These are phyloP conservation scores for Oreochromis mossambicus DNA, from an alignment of 2,797 vertebrate genomes.

Conservation along the genomic window DNA sequence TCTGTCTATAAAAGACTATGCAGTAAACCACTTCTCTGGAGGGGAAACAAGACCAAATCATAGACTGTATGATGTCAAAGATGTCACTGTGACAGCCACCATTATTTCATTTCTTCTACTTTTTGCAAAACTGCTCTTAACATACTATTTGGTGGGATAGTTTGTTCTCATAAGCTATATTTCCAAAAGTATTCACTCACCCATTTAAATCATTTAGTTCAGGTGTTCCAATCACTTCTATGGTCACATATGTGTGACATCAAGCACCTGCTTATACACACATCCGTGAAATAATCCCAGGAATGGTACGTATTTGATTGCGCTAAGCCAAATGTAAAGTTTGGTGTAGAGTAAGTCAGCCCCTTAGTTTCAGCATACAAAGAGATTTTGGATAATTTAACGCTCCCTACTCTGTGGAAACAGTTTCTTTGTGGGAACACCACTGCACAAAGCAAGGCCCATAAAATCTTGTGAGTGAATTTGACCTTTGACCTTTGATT, in stretches of 20 bases:
- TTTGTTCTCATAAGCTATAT: background rate
- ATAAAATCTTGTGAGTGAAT: background rate
- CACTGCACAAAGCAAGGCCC: background rate
- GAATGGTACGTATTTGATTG: background rate
- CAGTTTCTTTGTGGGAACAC: background rate
- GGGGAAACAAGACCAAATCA: background rate
- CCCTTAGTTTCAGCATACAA: background rate
- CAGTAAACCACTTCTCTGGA: background rate
- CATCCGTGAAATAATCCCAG: background rate
- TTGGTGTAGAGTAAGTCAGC: background rate
- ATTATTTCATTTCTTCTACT: background rate
- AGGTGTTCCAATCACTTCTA: background rate
- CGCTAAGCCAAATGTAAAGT: background rate
- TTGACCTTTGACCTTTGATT: background rate
- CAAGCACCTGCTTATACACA: background rate
- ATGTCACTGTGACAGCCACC: background rate
- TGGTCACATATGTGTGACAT: background rate
- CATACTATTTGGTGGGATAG: rapidly evolving
- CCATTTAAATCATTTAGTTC: background rate
- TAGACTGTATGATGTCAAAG: background rate
- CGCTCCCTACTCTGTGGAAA: background rate
- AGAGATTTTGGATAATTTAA: background rate
- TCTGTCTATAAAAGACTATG: background rate
- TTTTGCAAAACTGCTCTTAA: background rate
- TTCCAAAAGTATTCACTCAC: background rate